Evolutionary conservation across 2,113 vertebrate species (phyloP), one percentile per base, ranked within the genome.

Genomic region (Pelecanoides urinatrix): DNA sequence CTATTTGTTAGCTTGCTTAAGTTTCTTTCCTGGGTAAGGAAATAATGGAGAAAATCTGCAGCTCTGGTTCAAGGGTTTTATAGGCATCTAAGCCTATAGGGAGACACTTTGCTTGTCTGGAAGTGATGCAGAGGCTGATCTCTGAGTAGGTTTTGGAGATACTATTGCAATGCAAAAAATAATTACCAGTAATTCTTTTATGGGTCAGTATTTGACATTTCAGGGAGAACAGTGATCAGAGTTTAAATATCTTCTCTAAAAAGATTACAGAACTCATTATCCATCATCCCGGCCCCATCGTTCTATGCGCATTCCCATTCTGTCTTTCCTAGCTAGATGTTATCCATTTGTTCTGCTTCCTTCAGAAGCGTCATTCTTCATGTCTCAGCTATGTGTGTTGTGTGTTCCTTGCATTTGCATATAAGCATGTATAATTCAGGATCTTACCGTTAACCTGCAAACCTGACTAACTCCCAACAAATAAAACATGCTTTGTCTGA

Each of bases 381-480:
- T 22, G 38, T 84, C 61, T 75, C 72, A 81, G 52, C 61, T 72
- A 26, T 0, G 0, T 58, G 6, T 79, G 55, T 81, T 74, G 36
- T 44, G 13, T 75, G 52, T 87, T 67, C 47, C 34, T 63, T 7
- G 4, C 2, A 1, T 86, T 84, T 92, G 52, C 49, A 86, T 86
- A 30, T 71, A 61, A 83, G 38, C 53, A 79, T 49, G 34, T 83
- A 40, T 45, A 93, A 83, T 89, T 95, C 61, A 91, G 83, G 44
- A 86, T 86, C 76, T 94, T 84, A 61, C 12, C 6, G 61, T 82
- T 95, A 87, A 94, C 92, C 83, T 95, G 84, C 92, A 95, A 91
- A 94, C 91, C 73, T 86, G 68, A 96, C 86, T 87, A 81, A 75
- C 36, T 71, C 83, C 63, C 79, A 56, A 15, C 52, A 91, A 74